These are phyloP conservation scores for Lithophane semibrunnea DNA, from an alignment of 2,888 invertebrate species.

Conservation along the genomic window DNA sequence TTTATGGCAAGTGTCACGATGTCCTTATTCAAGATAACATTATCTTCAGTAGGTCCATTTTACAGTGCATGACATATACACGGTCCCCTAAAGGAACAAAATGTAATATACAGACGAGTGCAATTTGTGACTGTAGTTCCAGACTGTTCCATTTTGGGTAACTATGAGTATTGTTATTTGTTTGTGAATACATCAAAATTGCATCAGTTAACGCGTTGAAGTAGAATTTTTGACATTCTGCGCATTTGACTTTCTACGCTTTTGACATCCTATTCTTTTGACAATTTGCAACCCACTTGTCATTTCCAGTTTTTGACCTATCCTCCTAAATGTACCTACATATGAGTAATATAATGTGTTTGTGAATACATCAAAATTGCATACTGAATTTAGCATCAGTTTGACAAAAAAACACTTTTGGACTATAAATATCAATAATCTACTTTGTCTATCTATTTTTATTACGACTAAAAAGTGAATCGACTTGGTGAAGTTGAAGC, in stretches of 20 bases:
- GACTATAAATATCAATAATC: background rate
- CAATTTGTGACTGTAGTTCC: background rate
- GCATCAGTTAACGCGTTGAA: too few relatives aligned
- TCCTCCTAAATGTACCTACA: too few relatives aligned
- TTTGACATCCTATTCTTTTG: too few relatives aligned
- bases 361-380: too few relatives aligned
- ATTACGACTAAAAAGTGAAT: background rate
- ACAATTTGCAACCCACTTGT: too few relatives aligned
- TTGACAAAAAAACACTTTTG: background rate
- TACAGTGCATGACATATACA: slow-evolving; percentile 14
- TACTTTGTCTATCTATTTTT: background rate
- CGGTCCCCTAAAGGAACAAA: slow-evolving; percentile 4
- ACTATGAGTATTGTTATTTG: background rate
- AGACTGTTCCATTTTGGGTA: background rate
- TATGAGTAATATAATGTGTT: too few relatives aligned
- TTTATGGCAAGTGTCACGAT: slow-evolving; percentile 41
- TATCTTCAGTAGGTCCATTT: slow-evolving; percentile 30
- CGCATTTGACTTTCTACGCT: too few relatives aligned
- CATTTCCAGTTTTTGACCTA: too few relatives aligned
- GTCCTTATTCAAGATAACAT: slow-evolving; percentile 18
- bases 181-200: too few relatives aligned
- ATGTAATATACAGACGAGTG: background rate
- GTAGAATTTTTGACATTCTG: too few relatives aligned
- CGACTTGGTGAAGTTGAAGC: background rate
- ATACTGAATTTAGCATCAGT: background rate